Percentiles rank a stretch among this genome's conserved stretches.
phyloP scores from a whole-genome alignment of 1,140 invertebrate genomes.

The Polyergus mexicanus region DNA sequence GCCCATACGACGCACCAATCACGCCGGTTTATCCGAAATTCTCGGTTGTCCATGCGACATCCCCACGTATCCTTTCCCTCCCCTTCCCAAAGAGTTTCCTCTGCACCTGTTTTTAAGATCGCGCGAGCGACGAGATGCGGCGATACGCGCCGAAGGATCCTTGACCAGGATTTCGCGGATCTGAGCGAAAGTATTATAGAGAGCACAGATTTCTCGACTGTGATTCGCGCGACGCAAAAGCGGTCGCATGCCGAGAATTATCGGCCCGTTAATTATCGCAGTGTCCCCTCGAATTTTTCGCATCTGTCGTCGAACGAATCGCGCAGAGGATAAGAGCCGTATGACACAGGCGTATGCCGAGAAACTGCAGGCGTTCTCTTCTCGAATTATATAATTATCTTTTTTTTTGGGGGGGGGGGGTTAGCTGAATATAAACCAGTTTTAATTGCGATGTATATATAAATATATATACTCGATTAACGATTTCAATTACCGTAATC shows the following conservation, averaged over 20 bases:
- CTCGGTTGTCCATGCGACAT: slow-evolving; percentile 70
- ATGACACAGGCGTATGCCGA: background rate
- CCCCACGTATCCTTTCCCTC: slow-evolving; percentile 36
- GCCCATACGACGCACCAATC: slow-evolving; percentile 76
- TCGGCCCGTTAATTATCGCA: slow-evolving; percentile 9
- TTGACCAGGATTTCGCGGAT: slow-evolving; percentile 69
- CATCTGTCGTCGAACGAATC: slow-evolving; percentile 39
- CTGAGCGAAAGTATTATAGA: slow-evolving; percentile 58
- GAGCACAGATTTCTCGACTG: slow-evolving; percentile 44
- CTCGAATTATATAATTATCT: background rate
- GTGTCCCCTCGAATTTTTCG: background rate
- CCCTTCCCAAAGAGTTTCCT: background rate
- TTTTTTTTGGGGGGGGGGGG: no score
- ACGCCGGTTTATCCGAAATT: slow-evolving; percentile 74
- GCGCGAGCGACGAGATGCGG: slow-evolving; percentile 41
- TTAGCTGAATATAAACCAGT: background rate
- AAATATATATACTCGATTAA: background rate
- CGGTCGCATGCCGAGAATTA: slow-evolving; percentile 44
- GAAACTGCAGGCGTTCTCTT: background rate
- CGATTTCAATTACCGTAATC: background rate
- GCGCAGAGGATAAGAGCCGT: background rate
- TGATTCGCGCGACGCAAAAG: slow-evolving; percentile 56
- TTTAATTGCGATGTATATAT: background rate
- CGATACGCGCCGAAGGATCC: slow-evolving; percentile 50
- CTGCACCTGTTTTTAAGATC: slow-evolving; percentile 69